Evolutionary conservation across 2,888 invertebrate genomes (phyloP), one percentile per base, ranked within the genome.

Genomic region (Platynereis dumerilii): DNA sequence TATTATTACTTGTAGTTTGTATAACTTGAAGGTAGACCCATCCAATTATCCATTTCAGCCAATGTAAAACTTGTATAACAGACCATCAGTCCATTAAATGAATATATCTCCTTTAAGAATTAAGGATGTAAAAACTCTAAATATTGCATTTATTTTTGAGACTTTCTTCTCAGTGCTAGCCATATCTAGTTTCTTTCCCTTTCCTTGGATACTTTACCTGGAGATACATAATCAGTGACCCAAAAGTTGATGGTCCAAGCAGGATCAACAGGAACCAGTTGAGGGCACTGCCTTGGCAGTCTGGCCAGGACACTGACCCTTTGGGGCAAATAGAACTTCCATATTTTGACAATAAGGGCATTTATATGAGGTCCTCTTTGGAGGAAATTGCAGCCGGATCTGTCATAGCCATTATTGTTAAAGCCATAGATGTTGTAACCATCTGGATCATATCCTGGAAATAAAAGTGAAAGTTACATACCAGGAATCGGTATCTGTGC

Each of bases 361-460:
- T 53, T 53, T 15, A 26, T 17, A 27, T 26, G 28, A 2, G 81
- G 82, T 10, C 82, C 82, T 2, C 76, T 68, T 62, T 69, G 76
- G 48, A 75, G 77, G 28, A 73, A 75, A 56, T 78, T 80, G 64
- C 82, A 82, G 28, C 72, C 72, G 1, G 71, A 65, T 24, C 67
- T 66, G 64, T 81, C 78, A 65, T 74, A 76, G 2, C 80, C 81
- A 26, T 69, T 70, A 0, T 74, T 68, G 67, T 80, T 74, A 70
- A 79, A 82, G 20, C 82, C 80, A 75, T 78, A 81, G 7, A 75
- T 65, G 64, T 82, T 81, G 72, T 75, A 79, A 1, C 81, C 80
- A 58, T 78, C 68, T 55, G 77, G 60, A 67, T 81, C 76, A 66
- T 78, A 76, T n/a, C 61, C 61, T 61, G 60, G 22, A 34, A 24